Base-by-base conservation (phyloP, 2,888 invertebrate genomes). In the Scelioninae gen. 1 region DNA sequence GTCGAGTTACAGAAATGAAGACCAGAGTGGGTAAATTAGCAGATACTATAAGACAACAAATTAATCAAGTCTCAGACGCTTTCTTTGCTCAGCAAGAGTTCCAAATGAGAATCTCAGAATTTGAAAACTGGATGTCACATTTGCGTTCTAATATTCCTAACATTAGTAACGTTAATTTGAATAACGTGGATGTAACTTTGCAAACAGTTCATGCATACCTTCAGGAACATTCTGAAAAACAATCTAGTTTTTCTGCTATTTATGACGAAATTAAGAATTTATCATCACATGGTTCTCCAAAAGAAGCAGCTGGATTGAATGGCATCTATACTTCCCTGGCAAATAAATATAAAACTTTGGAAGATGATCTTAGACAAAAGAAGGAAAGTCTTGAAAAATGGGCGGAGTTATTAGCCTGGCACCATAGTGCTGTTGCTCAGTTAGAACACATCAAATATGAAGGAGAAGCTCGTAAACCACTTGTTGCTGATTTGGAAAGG, bases 211-310 rank as follows among this genome's bases (percentile, higher is more conserved):
- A 98, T 90, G 95, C 95, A 0, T 93, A 97, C 29, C 93, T 96
- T 69, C 96, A 97, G 92, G 98, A 98, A 88, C 96, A 97, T 90
- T 95, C 96, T 1, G 96, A 97, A 53, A 96, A 97, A 88, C 96
- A 96, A 87, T 95, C 96, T 0, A 94, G 94, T 53, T 96, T 98
- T 85, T 94, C 95, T 83, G 94, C 94, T 1, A 96, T 98, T 85
- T 96, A 96, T 87, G 95, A 96, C 85, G 97, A 98, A 93, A 95
- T 98, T 0, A 97, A 97, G 88, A 95, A 95, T 76, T 93, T 97
- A 86, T 95, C 96, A 0, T 92, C 94, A 10, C 93, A 93, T 84
- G 95, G 95, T 1, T 94, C 95, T n/a, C 95, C 95, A 0, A 95
- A 96, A 84, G 97, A 97, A 88, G 94, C 95, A 0, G 94, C 95